phyloP scores from a whole-genome alignment of 1,140 invertebrate genomes.

The Papilio xuthus region DNA sequence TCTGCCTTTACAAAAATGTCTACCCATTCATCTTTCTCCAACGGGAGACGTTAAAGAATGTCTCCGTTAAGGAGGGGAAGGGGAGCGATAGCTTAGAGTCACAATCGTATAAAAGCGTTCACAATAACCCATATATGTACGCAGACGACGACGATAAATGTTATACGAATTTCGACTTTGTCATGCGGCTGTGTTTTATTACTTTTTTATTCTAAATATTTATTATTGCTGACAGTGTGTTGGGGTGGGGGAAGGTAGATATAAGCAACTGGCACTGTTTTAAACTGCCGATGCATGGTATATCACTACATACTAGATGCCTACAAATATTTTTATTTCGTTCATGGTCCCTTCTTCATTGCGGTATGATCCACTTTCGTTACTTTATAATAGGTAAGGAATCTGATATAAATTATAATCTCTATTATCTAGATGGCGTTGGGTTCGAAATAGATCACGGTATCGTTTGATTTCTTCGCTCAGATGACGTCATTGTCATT shows the following conservation, averaged over 20 bases:
- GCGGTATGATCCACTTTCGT: neutral
- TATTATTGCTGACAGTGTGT: constrained; percentile 62
- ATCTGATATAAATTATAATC: no score
- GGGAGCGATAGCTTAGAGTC: constrained; percentile 59
- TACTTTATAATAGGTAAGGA: neutral
- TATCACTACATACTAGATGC: neutral
- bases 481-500: neutral
- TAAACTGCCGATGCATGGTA: neutral
- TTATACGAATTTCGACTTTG: constrained; percentile 57
- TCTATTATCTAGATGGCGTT: constrained; percentile 1
- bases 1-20: constrained; percentile 76
- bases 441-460: neutral
- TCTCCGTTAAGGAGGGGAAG: constrained; percentile 75
- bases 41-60: constrained; percentile 79
- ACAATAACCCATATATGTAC: constrained; percentile 45
- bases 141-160: constrained; percentile 42
- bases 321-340: neutral
- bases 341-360: neutral
- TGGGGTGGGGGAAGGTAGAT: constrained; percentile 53
- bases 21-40: constrained; percentile 79
- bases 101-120: constrained; percentile 61
- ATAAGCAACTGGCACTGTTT: constrained; percentile 44
- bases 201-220: constrained; percentile 65
- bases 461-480: neutral
- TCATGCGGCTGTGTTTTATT: constrained; percentile 52